Evolutionary conservation across 1,140 invertebrate genomes (phyloP).

Genomic region (Zelostemma sp.): DNA sequence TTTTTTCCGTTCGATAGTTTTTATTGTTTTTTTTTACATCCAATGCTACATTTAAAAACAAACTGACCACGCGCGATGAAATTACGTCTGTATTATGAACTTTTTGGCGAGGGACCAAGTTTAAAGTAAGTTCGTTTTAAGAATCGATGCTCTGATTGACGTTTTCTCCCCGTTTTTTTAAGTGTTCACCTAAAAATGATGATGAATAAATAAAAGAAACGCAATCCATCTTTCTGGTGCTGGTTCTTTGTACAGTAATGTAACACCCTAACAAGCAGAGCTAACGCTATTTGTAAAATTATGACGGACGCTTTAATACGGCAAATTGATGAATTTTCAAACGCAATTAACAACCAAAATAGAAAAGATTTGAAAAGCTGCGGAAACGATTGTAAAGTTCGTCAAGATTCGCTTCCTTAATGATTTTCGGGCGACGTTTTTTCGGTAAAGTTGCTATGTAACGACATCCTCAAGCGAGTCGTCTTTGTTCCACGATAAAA

Average conservation of each 20-base stretch:
- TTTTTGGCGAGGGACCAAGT: conserved; percentile 52
- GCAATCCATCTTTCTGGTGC: conserved; percentile 64
- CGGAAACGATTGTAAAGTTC: neutral
- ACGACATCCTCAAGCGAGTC: conserved; percentile 42
- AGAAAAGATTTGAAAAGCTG: neutral
- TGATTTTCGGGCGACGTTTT: conserved; percentile 5
- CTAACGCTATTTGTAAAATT: conserved; percentile 20
- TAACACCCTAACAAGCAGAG: conserved; percentile 59
- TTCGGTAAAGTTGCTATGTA: conserved; percentile 5
- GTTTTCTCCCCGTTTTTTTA: conserved; percentile 7
- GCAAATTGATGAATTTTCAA: conserved; percentile 1
- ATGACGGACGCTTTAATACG: neutral
- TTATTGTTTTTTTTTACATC: neutral
- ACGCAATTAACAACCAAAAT: too few relatives aligned
- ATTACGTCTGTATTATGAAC: conserved; percentile 14
- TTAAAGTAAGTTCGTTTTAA: conserved; percentile 50
- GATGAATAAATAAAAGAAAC: conserved; percentile 33
- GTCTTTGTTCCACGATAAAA: conserved; percentile 43
- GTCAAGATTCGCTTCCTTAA: neutral
- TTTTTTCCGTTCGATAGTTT: neutral
- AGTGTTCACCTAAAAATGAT: conserved; percentile 11
- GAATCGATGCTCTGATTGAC: conserved; percentile 15
- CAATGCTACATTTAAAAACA: neutral
- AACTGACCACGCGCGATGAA: neutral
- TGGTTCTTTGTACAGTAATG: conserved; percentile 62